These are phyloP conservation scores for Podiceps cristatus DNA, from an alignment of 2,113 vertebrate species.

Conservation along the genomic window DNA sequence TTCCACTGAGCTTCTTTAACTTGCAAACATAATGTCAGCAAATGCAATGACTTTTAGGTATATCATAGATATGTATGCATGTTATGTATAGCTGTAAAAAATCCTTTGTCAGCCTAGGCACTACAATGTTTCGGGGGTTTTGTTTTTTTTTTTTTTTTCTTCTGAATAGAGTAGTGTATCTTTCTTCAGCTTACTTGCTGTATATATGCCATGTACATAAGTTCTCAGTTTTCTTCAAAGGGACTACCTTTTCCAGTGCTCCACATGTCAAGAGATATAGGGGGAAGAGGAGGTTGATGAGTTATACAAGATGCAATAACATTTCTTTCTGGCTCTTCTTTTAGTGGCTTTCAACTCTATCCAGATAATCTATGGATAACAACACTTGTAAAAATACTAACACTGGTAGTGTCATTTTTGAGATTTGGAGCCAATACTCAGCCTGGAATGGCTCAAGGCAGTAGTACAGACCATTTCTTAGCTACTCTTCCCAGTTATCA, in stretches of 20 bases:
- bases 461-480: neutral
- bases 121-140: neutral
- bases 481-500: neutral
- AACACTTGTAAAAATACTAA: neutral
- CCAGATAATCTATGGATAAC: neutral
- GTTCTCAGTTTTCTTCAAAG: neutral
- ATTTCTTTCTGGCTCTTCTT: neutral
- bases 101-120: slow-evolving; percentile 15
- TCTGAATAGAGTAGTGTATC: neutral
- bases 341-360: neutral
- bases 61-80: neutral
- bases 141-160: neutral
- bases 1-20: neutral
- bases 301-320: neutral
- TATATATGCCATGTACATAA: neutral
- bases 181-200: neutral
- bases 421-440: neutral
- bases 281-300: neutral
- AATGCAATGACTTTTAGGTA: slow-evolving; percentile 1
- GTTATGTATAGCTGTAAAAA: neutral
- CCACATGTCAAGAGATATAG: neutral
- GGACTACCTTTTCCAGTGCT: neutral
- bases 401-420: neutral
- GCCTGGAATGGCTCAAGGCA: neutral
- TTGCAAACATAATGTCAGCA: slow-evolving; percentile 23